Conservation (phyloP, 2,888 invertebrate species). For the Polylopha cassiicola region DNA sequence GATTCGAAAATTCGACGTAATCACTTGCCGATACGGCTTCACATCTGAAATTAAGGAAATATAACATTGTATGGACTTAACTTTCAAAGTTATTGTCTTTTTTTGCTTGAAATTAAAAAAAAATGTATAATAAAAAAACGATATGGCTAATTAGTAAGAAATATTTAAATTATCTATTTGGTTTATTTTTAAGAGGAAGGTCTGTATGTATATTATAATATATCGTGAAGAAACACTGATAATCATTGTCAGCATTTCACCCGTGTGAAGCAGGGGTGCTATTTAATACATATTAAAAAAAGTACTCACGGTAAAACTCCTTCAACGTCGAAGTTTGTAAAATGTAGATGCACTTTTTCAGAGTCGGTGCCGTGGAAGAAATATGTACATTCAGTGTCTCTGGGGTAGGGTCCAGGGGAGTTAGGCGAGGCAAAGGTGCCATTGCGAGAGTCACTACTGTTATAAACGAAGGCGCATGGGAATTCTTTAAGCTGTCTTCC, state of each 20-base stretch:
- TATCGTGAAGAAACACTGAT: no score
- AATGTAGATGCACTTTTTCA: constrained; percentile 89
- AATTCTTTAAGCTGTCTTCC: constrained; percentile 86
- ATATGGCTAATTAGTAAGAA: no score
- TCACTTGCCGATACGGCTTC: constrained; percentile 94
- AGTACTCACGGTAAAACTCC: constrained; percentile 92
- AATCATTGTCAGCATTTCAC: no score
- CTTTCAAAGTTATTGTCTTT: no score
- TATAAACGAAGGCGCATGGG: constrained; percentile 92
- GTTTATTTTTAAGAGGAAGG: no score
- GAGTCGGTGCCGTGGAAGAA: constrained; percentile 89
- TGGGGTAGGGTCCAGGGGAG: constrained; percentile 92
- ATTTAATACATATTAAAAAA: constrained; percentile 1
- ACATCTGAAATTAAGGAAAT: constrained; percentile 81
- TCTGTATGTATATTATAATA: no score
- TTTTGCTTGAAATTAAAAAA: no score
- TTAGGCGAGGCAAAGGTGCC: constrained; percentile 93
- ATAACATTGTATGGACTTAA: not conserved
- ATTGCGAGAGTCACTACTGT: constrained; percentile 86
- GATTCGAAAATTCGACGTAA: constrained; percentile 97
- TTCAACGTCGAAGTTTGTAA: constrained; percentile 95
- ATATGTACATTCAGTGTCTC: constrained; percentile 93
- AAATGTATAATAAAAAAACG: no score
- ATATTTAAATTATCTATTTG: no score
- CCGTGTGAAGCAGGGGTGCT: no score